Conservation (phyloP, 1,140 invertebrate genomes). For the Ganaspis sp. region DNA sequence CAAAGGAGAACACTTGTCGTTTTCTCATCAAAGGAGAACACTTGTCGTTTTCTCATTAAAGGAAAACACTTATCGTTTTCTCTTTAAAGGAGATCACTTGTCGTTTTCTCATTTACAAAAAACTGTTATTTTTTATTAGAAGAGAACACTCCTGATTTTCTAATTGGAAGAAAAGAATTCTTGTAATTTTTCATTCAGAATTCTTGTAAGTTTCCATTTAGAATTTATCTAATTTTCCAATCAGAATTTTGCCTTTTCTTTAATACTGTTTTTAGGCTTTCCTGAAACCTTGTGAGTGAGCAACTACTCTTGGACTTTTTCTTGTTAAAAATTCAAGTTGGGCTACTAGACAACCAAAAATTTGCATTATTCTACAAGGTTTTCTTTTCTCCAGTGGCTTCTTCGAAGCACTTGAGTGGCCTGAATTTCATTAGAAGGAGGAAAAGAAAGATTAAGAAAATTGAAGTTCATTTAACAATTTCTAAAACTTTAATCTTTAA, state of each 20-base stretch:
- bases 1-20: no score
- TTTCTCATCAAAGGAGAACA: no score
- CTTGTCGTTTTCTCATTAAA: no score
- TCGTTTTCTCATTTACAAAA: no score
- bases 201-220: not conserved
- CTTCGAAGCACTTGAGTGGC: conserved; percentile 10
- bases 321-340: not conserved
- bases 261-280: conserved; percentile 23
- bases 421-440: conserved; percentile 24
- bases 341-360: not conserved
- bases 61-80: no score
- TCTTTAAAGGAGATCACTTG: no score
- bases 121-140: no score
- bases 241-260: no score
- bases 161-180: no score
- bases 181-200: no score
- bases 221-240: not conserved
- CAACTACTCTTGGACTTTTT: conserved; percentile 17
- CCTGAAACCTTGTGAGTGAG: conserved; percentile 24
- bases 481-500: conserved; percentile 11
- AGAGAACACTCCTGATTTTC: no score
- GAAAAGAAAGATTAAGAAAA: conserved; percentile 7
- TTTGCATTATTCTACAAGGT: conserved; percentile 12
- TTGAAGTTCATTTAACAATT: not conserved
- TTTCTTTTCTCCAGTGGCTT: conserved; percentile 1